phyloP scores from a whole-genome alignment of 2,797 vertebrate species.

The Anas bahamensis region DNA sequence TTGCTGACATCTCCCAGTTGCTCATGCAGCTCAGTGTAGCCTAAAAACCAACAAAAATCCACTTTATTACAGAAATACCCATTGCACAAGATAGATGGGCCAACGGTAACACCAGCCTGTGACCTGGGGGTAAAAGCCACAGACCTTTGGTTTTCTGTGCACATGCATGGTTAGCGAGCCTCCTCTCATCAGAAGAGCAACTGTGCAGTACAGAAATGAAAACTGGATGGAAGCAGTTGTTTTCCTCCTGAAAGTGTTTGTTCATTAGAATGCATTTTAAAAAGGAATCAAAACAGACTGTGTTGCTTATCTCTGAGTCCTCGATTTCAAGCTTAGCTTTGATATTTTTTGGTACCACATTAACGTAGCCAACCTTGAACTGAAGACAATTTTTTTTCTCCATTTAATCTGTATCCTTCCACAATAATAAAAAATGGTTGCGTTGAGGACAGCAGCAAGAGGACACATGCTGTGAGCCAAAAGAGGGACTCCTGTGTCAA shows the following conservation, averaged over 20 bases:
- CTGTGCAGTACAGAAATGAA: neutral
- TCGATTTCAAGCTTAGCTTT: neutral
- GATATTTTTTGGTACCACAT: neutral
- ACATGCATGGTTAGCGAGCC: neutral
- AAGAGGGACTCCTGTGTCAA: neutral
- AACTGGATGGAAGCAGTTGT: neutral
- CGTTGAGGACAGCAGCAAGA: neutral
- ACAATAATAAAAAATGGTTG: neutral
- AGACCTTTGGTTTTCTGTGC: neutral
- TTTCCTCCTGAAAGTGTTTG: neutral
- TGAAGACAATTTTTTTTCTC: neutral
- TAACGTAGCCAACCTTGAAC: neutral
- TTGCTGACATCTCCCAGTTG: neutral
- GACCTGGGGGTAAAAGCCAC: fast-evolving
- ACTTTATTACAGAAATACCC: neutral
- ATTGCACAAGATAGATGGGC: too few species aligned
- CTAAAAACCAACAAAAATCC: neutral
- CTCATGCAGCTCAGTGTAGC: neutral
- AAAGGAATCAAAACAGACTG: neutral
- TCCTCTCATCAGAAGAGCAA: neutral
- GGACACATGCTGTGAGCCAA: neutral
- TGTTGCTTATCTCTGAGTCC: neutral
- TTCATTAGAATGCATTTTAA: neutral
- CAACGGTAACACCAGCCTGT: neutral
- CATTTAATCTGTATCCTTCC: neutral